phyloP scores from a whole-genome alignment of 1,140 invertebrate genomes.

The Ditylenchus dipsaci region DNA sequence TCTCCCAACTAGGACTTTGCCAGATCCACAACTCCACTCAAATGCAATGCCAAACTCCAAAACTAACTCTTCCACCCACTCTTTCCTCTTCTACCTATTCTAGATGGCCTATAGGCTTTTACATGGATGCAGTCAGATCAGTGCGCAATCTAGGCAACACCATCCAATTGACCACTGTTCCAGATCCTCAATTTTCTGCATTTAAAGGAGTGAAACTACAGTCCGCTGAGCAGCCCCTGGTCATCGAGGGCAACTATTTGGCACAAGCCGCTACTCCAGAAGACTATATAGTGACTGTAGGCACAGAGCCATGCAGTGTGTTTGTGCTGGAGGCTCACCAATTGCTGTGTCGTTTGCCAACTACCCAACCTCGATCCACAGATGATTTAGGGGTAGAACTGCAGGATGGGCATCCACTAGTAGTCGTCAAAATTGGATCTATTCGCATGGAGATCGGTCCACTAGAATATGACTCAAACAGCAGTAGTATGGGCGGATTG shows the following conservation, averaged over 20 bases:
- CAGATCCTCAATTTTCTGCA: slow-evolving; percentile 82
- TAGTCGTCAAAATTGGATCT: slow-evolving; percentile 74
- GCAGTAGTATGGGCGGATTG: neutral
- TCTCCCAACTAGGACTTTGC: slow-evolving; percentile 63
- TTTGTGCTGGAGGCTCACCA: slow-evolving; percentile 71
- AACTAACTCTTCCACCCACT: slow-evolving; percentile 64
- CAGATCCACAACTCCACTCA: slow-evolving; percentile 77
- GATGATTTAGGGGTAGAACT: slow-evolving; percentile 77
- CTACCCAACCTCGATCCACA: slow-evolving; percentile 72
- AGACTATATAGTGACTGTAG: slow-evolving; percentile 67
- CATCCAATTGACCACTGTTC: slow-evolving; percentile 77
- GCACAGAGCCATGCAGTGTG: slow-evolving; percentile 85
- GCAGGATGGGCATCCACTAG: slow-evolving; percentile 76
- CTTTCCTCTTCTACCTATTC: slow-evolving; percentile 25
- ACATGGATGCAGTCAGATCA: slow-evolving; percentile 87
- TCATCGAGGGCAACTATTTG: slow-evolving; percentile 71
- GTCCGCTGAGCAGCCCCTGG: slow-evolving; percentile 84
- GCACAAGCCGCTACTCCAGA: slow-evolving; percentile 39
- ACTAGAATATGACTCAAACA: slow-evolving; percentile 68
- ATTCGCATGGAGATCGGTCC: slow-evolving; percentile 77
- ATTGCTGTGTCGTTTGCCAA: slow-evolving; percentile 57
- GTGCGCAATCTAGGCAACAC: slow-evolving; percentile 79
- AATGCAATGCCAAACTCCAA: slow-evolving; percentile 90
- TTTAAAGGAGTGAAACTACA: slow-evolving; percentile 72
- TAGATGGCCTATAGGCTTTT: slow-evolving; percentile 68